Percentiles rank a stretch among this genome's conserved stretches.
Conservation (phyloP, 2,113 vertebrate genomes). For the Lycaon pictus region DNA sequence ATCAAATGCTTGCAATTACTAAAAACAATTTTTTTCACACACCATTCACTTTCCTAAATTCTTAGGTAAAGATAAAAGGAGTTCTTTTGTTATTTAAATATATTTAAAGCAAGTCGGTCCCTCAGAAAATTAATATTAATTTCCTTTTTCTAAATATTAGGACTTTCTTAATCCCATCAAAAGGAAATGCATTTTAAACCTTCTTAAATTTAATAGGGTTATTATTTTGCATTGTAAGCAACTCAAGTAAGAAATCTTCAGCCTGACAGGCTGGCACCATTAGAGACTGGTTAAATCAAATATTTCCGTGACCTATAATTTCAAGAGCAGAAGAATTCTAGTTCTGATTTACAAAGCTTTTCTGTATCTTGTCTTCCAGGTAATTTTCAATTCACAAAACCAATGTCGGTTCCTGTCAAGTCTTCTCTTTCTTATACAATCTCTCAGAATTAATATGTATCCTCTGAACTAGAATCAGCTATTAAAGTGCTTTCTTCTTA, state of each 20-base stretch:
- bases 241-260: slow-evolving; percentile 77
- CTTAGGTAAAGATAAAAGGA: slow-evolving; percentile 63
- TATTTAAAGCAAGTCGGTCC: slow-evolving; percentile 74
- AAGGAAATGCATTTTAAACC: slow-evolving; percentile 80
- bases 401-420: slow-evolving; percentile 69
- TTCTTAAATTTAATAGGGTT: slow-evolving; percentile 78
- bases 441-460: slow-evolving; percentile 77
- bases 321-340: slow-evolving; percentile 75
- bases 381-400: slow-evolving; percentile 83
- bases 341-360: slow-evolving; percentile 78
- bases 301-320: slow-evolving; percentile 80
- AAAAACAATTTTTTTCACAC: slow-evolving; percentile 39
- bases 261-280: slow-evolving; percentile 67
- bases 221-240: slow-evolving; percentile 82
- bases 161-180: slow-evolving; percentile 82
- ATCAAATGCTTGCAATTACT: slow-evolving; percentile 78
- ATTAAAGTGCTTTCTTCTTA: slow-evolving; percentile 76
- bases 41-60: slow-evolving; percentile 60
- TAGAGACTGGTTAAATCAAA: slow-evolving; percentile 78
- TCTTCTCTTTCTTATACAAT: slow-evolving; percentile 65
- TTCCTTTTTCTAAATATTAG: slow-evolving; percentile 83
- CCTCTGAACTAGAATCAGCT: slow-evolving; percentile 65
- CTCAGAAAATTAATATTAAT: slow-evolving; percentile 79
- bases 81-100: slow-evolving; percentile 77
- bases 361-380: slow-evolving; percentile 80